These are phyloP conservation scores for Hydrocynus forskahlii DNA, from an alignment of 2,797 vertebrate genomes.

Conservation along the genomic window DNA sequence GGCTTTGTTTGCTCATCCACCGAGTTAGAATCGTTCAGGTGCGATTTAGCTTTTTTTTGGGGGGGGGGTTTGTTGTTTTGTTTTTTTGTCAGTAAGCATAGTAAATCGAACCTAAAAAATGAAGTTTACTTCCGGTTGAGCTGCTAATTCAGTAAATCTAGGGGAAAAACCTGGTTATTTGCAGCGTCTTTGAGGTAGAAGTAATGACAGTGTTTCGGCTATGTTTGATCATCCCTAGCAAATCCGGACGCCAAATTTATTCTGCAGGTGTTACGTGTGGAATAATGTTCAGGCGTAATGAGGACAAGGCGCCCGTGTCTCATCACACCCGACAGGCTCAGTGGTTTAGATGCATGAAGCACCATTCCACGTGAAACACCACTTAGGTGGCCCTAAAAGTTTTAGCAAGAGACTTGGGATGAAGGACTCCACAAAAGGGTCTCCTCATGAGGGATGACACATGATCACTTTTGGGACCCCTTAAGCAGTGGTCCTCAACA, in stretches of 20 bases:
- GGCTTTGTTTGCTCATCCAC: slow-evolving; percentile 42
- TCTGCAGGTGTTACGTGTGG: slow-evolving; percentile 86
- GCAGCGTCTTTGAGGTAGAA: slow-evolving; percentile 78
- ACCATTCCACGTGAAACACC: slow-evolving; percentile 18
- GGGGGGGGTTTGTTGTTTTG: slow-evolving; percentile 60
- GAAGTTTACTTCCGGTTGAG: slow-evolving; percentile 85
- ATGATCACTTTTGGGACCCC: too few species aligned
- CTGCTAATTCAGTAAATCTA: slow-evolving; percentile 78
- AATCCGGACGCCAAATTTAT: slow-evolving; percentile 87
- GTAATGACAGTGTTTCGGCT: slow-evolving; percentile 86
- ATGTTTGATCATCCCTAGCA: slow-evolving; percentile 85
- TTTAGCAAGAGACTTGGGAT: background rate
- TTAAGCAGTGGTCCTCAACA: too few species aligned
- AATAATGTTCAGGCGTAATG: slow-evolving; percentile 85
- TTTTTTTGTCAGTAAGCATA: slow-evolving; percentile 78
- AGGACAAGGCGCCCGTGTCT: slow-evolving; percentile 80
- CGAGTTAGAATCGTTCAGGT: slow-evolving; percentile 51
- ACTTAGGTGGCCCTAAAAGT: slow-evolving; percentile 21
- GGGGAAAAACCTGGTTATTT: slow-evolving; percentile 64
- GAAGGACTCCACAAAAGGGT: too few species aligned
- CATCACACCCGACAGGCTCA: slow-evolving; percentile 75
- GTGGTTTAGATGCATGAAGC: slow-evolving; percentile 71
- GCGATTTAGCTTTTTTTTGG: slow-evolving; percentile 61
- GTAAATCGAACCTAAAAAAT: slow-evolving; percentile 83
- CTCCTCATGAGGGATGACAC: too few species aligned